These are phyloP conservation scores for Hedya salicella DNA, from an alignment of 2,888 invertebrate genomes.

Conservation along the genomic window DNA sequence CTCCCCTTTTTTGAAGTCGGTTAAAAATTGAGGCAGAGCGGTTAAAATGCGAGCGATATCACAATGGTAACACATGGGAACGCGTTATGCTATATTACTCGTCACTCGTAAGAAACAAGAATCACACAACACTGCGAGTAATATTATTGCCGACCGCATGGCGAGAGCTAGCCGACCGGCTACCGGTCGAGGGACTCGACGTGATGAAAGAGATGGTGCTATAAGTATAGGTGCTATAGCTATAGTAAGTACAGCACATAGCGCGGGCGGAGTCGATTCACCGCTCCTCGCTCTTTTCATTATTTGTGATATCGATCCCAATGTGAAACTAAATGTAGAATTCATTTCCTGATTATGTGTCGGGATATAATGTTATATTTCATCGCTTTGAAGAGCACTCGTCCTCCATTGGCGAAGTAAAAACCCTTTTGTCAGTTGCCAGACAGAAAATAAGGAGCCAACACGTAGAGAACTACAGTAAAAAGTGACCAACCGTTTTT, in stretches of 20 bases:
- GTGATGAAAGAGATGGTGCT: not conserved
- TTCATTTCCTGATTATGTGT: too few species aligned
- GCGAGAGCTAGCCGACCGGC: not conserved
- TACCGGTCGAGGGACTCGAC: not conserved
- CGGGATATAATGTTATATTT: too few species aligned
- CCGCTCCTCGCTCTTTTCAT: not conserved
- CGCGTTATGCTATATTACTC: not conserved
- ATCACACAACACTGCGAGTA: not conserved
- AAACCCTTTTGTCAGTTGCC: too few species aligned
- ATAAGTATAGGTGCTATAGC: not conserved
- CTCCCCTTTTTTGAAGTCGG: too few species aligned
- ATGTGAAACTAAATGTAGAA: not conserved
- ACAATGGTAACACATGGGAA: not conserved
- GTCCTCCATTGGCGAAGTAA: too few species aligned
- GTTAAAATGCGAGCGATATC: too few species aligned
- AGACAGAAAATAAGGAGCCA: too few species aligned
- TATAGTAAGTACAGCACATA: too few species aligned
- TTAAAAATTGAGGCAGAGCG: too few species aligned
- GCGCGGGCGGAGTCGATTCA: not conserved
- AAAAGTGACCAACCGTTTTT: too few species aligned
- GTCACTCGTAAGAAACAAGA: not conserved
- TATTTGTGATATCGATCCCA: not conserved
- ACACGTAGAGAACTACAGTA: too few species aligned
- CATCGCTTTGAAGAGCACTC: too few species aligned
- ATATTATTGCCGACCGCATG: not conserved